Conservation (phyloP, 2,888 invertebrate species). For the Lithodes maja region DNA sequence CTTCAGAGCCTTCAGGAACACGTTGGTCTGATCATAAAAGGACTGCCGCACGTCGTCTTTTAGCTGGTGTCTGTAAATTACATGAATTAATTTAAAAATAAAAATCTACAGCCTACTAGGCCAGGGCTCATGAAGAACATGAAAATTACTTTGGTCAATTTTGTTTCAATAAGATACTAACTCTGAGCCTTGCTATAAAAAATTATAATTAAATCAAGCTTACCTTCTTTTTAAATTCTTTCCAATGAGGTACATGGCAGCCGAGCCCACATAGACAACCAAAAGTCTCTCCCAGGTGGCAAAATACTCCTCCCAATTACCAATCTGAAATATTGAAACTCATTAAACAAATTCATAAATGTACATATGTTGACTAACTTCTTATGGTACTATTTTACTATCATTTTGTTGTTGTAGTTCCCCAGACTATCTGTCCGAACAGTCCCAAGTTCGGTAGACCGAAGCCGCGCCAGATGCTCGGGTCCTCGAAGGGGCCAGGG, state of each 20-base stretch:
- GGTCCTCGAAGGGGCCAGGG: too few relatives aligned
- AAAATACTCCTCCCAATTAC: slow-evolving; percentile 94
- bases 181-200: background rate
- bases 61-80: slow-evolving; percentile 82
- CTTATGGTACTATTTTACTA: too few relatives aligned
- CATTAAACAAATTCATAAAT: background rate
- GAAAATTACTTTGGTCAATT: too few relatives aligned
- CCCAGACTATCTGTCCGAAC: too few relatives aligned
- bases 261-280: slow-evolving; percentile 94
- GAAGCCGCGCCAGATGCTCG: too few relatives aligned
- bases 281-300: slow-evolving; percentile 88
- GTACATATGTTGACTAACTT: too few relatives aligned
- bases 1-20: slow-evolving; percentile 85
- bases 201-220: slow-evolving; percentile 42
- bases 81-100: slow-evolving; percentile 7
- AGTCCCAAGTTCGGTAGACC: too few relatives aligned
- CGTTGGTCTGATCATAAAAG: slow-evolving; percentile 90
- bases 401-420: too few relatives aligned
- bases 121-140: too few relatives aligned
- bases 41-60: slow-evolving; percentile 92
- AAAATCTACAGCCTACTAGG: too few relatives aligned
- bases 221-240: slow-evolving; percentile 88
- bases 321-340: slow-evolving; percentile 77
- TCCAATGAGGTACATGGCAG: slow-evolving; percentile 94
- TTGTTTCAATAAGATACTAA: background rate